Evolutionary conservation across 2,888 invertebrate species (phyloP), one percentile per base, ranked within the genome.

Genomic region (Trachelus tabidus): DNA sequence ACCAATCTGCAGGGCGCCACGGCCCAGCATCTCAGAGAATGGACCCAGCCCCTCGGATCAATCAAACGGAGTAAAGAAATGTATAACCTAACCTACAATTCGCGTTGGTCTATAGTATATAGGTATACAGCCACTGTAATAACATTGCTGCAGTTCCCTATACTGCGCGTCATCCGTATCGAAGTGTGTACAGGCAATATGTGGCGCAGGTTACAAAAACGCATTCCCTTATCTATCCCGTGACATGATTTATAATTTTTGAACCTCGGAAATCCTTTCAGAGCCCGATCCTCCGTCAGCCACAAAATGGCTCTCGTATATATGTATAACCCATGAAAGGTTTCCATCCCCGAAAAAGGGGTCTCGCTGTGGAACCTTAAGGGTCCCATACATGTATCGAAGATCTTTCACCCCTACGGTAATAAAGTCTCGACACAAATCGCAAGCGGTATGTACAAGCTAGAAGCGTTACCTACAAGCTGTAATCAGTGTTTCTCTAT

Each of bases 161-260:
- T 23, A 23, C 9, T 15, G 40, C 40, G 15, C 4, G 15, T 40
- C 15, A 40, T 15, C 40, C 40, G 9, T 69, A 69, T 69, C n/a
- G 69, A 69, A 30, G 12, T 69, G 30, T 31, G 12, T 69, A 69
- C 69, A 69, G 33, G 69, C 30, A 69, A 69, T 69, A 15, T 30
- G 69, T 69, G 69, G 69, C 1, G 30, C 30, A 30, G 69, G 12
- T 69, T 15, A 31, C 30, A 33, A 33, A 69, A 69, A 69, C 69
- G 69, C 69, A 69, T 69, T 69, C 69, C 11, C 69, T 30, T 33
- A 33, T 33, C 69, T 33, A 11, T 23, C 33, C 30, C 69, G 30
- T 11, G 69, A 69, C 69, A 33, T 69, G 69, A 69, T 69, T 69
- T 69, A 69, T 69, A 69, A 69, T 69, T 69, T 30, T 69, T 69